Evolutionary conservation across 2,113 vertebrate species (phyloP), one percentile per base, ranked within the genome.

Genomic region (Clarias batrachus): DNA sequence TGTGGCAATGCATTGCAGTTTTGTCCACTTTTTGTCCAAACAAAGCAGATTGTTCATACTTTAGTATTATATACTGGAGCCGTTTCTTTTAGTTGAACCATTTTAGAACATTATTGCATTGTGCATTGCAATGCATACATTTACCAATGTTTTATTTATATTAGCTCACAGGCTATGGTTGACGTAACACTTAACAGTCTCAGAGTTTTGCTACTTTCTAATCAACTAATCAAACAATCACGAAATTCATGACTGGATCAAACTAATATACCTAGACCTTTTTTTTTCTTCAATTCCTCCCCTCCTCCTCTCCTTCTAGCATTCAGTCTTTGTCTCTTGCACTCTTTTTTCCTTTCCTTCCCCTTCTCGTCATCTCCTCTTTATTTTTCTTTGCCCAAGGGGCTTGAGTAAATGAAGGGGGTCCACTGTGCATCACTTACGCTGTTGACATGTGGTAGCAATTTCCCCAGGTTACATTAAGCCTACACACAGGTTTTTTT

Each of bases 391-490:
- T 92, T 91, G 90, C 93, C 89, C 87, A 84, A 83, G 92, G 90
- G 86, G 87, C 86, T 88, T 63, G 74, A 83, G 70, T 87, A 81
- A 86, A 82, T 88, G 66, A 92, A 92, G 85, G 88, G 88, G 86
- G 91, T 41, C 85, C 85, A 83, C 86, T 91, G 88, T 85, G 89
- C 89, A 84, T 81, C 27, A 80, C 81, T 85, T 93, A 89, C 89
- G 87, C 91, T 92, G 91, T 79, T 89, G 87, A 91, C 93, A 93
- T 93, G 80, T 94, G 94, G 92, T 89, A 94, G 63, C 89, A 94
- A 93, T 95, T 94, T 93, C 86, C 87, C 89, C 79, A 52, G 33
- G 87, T 85, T 87, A 86, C 83, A 33, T 85, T 83, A 86, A 79
- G 70, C 41, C 78, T 78, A 63, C 73, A 73, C 81, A 60, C 57